These are phyloP conservation scores for Sebastes umbrosus DNA, from an alignment of 2,797 vertebrate genomes.

Conservation along the genomic window DNA sequence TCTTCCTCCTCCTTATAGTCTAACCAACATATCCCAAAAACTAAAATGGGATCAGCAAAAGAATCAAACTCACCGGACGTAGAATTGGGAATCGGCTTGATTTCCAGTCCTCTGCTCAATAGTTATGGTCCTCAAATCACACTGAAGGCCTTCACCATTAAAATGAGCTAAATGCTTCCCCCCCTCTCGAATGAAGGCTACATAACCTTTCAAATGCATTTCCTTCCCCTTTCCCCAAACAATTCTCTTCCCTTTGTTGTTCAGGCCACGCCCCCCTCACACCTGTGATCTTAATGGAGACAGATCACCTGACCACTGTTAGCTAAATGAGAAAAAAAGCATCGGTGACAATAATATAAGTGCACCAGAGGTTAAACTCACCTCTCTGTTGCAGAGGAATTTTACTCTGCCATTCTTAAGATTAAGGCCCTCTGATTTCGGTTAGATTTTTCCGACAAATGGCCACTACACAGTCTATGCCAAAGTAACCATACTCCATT, in stretches of 20 bases:
- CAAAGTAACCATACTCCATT: no score
- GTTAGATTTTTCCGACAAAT: no score
- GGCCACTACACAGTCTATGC: no score
- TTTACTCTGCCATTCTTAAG: no score
- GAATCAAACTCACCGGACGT: neutral
- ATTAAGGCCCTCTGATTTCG: no score
- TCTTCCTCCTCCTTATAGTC: no score
- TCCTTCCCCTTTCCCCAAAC: neutral
- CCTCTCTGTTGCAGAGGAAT: neutral
- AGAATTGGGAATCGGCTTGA: neutral
- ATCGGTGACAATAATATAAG: fast-evolving
- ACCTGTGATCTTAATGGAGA: neutral
- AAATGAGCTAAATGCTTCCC: neutral
- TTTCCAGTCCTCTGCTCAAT: neutral
- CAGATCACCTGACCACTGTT: neutral
- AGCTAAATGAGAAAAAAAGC: neutral
- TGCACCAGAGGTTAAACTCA: neutral
- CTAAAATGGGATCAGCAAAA: neutral
- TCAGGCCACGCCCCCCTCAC: neutral
- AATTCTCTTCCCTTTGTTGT: neutral
- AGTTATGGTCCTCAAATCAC: neutral
- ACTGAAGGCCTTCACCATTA: neutral
- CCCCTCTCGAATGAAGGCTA: neutral
- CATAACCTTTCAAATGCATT: neutral
- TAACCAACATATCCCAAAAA: no score